These are phyloP conservation scores for Pollenia labialis DNA, from an alignment of 2,888 invertebrate genomes.

Conservation along the genomic window DNA sequence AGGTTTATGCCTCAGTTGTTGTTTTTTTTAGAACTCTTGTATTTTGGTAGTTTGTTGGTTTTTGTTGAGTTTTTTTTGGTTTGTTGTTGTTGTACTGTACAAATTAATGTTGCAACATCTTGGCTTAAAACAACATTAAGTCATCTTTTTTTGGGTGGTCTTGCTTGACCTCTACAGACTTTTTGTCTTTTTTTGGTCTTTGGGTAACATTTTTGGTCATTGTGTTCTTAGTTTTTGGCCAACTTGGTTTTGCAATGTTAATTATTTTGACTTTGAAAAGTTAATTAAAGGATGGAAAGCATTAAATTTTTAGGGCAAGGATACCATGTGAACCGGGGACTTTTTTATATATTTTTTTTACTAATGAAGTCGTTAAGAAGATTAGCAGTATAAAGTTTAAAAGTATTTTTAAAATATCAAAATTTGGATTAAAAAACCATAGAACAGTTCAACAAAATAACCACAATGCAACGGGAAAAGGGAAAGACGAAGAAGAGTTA, in stretches of 20 bases:
- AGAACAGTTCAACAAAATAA: too few species aligned
- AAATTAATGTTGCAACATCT: conserved; percentile 33
- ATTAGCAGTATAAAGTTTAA: background rate
- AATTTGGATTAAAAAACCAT: too few species aligned
- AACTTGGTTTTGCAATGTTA: conserved; percentile 64
- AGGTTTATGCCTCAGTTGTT: conserved; percentile 28
- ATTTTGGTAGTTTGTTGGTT: conserved; percentile 31
- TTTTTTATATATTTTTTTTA: background rate
- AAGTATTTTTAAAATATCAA: too few species aligned
- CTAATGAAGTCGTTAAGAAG: conserved; percentile 10
- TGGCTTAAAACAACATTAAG: conserved; percentile 26
- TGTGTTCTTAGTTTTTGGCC: conserved; percentile 48
- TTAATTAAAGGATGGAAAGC: conserved; percentile 53
- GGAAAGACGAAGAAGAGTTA: too few species aligned
- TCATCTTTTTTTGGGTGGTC: conserved; percentile 63
- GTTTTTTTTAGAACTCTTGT: background rate
- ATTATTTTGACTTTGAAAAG: conserved; percentile 64
- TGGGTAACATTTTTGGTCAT: conserved; percentile 55
- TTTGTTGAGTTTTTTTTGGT: conserved; percentile 18
- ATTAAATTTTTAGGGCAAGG: background rate
- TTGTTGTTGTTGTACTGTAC: background rate
- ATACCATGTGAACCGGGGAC: background rate
- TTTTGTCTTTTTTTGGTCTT: conserved; percentile 54
- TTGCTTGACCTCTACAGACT: conserved; percentile 63
- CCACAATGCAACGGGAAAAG: too few species aligned